Evolutionary conservation across 2,888 invertebrate species (phyloP), one percentile per base, ranked within the genome.

Genomic region (Drymonia ruficornis): DNA sequence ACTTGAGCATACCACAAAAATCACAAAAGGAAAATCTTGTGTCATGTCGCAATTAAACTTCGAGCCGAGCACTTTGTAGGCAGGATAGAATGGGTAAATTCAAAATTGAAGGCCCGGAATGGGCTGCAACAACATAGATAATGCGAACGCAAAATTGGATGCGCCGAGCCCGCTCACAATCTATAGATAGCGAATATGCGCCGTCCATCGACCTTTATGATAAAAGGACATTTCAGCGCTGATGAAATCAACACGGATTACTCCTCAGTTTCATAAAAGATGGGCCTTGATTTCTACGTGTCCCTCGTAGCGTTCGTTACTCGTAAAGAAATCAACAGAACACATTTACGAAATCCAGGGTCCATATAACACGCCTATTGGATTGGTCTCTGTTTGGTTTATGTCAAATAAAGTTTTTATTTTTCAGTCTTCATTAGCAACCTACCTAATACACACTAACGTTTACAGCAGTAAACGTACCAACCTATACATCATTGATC

Each of bases 91-190:
- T 36, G 36, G 72, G 76, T 78, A 75, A 80, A 80, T 80, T 71
- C 73, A 74, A 75, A 80, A 80, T 80, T 71, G 74, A 74, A 74
- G 74, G 70, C 75, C 50, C 62, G 55, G 67, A 71, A 66, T 63
- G 70, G 74, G 72, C 83, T 82, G 84, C 80, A 80, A 81, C 80
- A 81, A 83, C 82, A 83, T 59, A 78, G 83, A 82, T 84, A 83
- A 82, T 83, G 74, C 72, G 65, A 67, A 78, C 74, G 75, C 77
- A 72, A 80, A 83, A 84, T 84, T 82, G 79, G 78, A 80, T 82
- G 81, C 78, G 77, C 69, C 63, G 67, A 66, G 65, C 66, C 50
- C 52, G 59, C 67, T 55, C 59, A 48, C 61, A 53, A 71, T 72
- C 69, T 73, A 70, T 72, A 71, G 67, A 61, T 70, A 69, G 56